These are phyloP conservation scores for Seira musarum DNA, from an alignment of 2,888 invertebrate genomes.

Conservation along the genomic window DNA sequence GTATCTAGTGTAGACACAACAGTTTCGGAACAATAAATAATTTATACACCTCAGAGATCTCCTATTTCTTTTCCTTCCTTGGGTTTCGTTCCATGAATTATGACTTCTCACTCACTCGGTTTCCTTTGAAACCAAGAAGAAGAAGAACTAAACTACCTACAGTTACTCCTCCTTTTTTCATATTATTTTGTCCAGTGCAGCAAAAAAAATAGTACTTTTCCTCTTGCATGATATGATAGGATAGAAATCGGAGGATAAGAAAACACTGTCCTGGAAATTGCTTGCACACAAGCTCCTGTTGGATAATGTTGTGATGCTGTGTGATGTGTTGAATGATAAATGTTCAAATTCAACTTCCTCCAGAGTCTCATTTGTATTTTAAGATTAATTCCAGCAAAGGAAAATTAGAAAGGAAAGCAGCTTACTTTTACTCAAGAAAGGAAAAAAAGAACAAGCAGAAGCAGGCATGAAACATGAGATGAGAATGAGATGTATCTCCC, in stretches of 20 bases:
- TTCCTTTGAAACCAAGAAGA: no score
- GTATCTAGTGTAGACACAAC: constrained; percentile 43
- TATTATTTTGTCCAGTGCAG: not conserved
- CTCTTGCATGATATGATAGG: no score
- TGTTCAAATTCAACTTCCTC: constrained; percentile 47
- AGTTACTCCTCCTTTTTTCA: constrained; percentile 18
- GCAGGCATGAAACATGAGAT: not conserved
- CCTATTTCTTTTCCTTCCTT: no score
- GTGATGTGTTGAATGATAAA: constrained; percentile 54
- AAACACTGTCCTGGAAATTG: no score
- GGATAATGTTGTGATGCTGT: constrained; percentile 7
- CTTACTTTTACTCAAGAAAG: not conserved
- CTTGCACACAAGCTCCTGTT: no score
- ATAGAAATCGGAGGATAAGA: no score
- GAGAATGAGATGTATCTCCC: not conserved
- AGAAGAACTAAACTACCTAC: no score
- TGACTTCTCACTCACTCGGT: constrained; percentile 43
- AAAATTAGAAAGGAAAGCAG: constrained; percentile 21
- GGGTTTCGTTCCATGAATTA: constrained; percentile 53
- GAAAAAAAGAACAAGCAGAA: no score
- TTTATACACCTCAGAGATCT: constrained; percentile 49
- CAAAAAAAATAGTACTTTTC: not conserved
- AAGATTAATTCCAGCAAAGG: constrained; percentile 42
- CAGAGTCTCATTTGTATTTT: constrained; percentile 49
- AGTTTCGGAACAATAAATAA: constrained; percentile 54